Conservation (phyloP, 2,888 invertebrate genomes). For the Xanthorhoe spadicearia region DNA sequence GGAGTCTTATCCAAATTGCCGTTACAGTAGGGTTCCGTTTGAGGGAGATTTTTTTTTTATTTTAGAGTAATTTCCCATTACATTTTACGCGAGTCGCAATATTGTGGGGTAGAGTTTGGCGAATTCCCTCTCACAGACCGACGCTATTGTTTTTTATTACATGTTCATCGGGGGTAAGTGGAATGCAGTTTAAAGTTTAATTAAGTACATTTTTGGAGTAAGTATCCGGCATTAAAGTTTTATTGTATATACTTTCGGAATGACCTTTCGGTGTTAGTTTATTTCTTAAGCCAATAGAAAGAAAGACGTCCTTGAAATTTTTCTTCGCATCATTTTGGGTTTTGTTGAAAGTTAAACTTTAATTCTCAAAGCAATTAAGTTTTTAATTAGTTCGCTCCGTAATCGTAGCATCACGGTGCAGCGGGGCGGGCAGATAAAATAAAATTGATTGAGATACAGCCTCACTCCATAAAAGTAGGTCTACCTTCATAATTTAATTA, state of each 20-base stretch:
- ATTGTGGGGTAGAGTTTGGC: constrained; percentile 72
- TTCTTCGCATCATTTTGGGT: background rate
- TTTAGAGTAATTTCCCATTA: constrained; percentile 82
- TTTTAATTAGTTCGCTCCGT: constrained; percentile 56
- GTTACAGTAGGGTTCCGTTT: constrained; percentile 72
- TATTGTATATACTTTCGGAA: background rate
- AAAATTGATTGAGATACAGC: constrained; percentile 38
- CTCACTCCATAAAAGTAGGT: constrained; percentile 34
- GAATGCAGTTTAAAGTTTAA: constrained; percentile 44
- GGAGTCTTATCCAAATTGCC: constrained; percentile 79
- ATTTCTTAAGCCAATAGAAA: background rate
- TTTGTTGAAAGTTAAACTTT: constrained; percentile 36
- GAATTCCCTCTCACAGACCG: constrained; percentile 48
- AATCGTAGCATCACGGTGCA: constrained; percentile 35
- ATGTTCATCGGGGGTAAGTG: constrained; percentile 35
- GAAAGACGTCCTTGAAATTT: background rate
- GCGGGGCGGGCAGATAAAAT: constrained; percentile 27
- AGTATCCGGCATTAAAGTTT: background rate
- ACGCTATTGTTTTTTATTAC: constrained; percentile 54
- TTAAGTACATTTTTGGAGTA: constrained; percentile 34
- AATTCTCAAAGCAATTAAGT: constrained; percentile 58
- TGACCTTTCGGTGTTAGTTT: background rate
- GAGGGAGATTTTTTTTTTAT: constrained; percentile 75
- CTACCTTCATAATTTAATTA: constrained; percentile 37
- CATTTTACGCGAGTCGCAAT: constrained; percentile 72